Conservation (phyloP, 1,140 invertebrate species). For the Lepeophtheirus salmonis region DNA sequence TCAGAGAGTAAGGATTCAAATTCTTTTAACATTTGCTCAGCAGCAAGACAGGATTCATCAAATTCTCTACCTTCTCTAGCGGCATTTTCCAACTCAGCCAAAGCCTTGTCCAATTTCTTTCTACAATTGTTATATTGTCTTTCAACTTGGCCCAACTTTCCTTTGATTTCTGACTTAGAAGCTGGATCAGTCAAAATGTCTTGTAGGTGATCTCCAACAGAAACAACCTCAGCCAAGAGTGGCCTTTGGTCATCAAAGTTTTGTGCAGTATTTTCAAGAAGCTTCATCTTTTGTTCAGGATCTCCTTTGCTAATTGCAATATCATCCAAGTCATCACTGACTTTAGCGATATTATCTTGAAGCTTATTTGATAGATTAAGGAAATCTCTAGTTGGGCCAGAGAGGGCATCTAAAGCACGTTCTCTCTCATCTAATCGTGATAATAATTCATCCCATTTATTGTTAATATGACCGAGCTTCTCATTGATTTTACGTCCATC, state of each 20-base stretch:
- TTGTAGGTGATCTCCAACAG: slow-evolving; percentile 60
- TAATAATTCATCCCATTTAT: slow-evolving; percentile 55
- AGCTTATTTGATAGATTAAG: slow-evolving; percentile 60
- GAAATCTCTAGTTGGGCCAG: slow-evolving; percentile 70
- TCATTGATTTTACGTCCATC: slow-evolving; percentile 48
- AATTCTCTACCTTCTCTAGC: slow-evolving; percentile 52
- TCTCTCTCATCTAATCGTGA: slow-evolving; percentile 58
- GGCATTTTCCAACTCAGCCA: slow-evolving; percentile 70
- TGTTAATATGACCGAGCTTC: slow-evolving; percentile 32
- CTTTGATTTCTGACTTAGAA: slow-evolving; percentile 69
- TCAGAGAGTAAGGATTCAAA: slow-evolving; percentile 49
- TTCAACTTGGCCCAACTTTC: slow-evolving; percentile 59
- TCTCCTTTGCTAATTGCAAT: slow-evolving; percentile 49
- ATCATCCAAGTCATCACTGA: slow-evolving; percentile 66
- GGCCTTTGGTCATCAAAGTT: slow-evolving; percentile 70
- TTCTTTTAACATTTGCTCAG: slow-evolving; percentile 66
- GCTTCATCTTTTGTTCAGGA: slow-evolving; percentile 63
- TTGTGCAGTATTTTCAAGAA: slow-evolving; percentile 56
- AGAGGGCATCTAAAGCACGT: slow-evolving; percentile 59
- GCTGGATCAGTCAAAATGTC: slow-evolving; percentile 74
- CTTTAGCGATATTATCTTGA: slow-evolving; percentile 55
- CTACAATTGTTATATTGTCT: slow-evolving; percentile 63
- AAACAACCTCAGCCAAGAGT: slow-evolving; percentile 63
- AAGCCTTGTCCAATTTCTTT: slow-evolving; percentile 66
- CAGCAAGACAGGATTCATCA: slow-evolving; percentile 59